These are phyloP conservation scores for Scyliorhinus canicula DNA, from an alignment of 2,797 vertebrate genomes.

Conservation along the genomic window DNA sequence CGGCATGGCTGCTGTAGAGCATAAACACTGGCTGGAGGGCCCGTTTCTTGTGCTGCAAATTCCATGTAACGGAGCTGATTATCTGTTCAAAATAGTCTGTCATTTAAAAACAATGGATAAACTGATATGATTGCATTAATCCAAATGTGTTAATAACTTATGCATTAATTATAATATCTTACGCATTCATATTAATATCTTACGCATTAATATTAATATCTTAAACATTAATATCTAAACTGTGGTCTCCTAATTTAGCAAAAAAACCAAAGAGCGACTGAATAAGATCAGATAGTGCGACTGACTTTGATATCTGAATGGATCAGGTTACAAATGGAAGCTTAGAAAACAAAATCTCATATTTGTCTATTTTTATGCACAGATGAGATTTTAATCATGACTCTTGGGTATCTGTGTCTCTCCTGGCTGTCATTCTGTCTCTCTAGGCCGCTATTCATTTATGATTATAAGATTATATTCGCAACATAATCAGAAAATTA, in stretches of 20 bases:
- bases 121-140: background rate
- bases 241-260: background rate
- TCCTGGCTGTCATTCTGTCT: background rate
- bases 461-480: background rate
- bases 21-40: background rate
- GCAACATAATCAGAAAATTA: conserved; percentile 10
- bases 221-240: background rate
- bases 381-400: conserved; percentile 6
- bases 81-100: background rate
- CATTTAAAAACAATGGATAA: background rate
- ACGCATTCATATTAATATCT: background rate
- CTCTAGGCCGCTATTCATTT: background rate
- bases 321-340: background rate
- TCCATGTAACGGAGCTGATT: background rate
- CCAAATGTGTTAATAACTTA: background rate
- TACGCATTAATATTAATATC: background rate
- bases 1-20: too few relatives aligned
- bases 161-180: background rate
- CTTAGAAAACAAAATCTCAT: background rate
- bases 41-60: background rate
- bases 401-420: background rate
- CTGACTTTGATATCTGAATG: too few relatives aligned
- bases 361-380: conserved; percentile 9
- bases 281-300: background rate
- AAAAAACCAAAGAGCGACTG: background rate